These are phyloP conservation scores for Rhagonycha fulva DNA, from an alignment of 2,888 invertebrate genomes.

Conservation along the genomic window DNA sequence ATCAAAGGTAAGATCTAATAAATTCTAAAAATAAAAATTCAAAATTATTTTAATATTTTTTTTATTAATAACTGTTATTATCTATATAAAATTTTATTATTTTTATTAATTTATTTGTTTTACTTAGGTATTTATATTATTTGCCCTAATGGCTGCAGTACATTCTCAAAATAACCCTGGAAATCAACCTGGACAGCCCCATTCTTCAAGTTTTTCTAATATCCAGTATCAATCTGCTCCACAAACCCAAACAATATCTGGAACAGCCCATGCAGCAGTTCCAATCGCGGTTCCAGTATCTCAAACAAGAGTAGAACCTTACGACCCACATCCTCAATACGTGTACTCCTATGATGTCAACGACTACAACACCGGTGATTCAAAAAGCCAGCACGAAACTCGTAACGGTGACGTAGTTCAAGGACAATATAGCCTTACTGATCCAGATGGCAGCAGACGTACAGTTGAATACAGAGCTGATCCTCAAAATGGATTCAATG, in stretches of 20 bases:
- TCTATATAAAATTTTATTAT: not conserved
- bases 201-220: slow-evolving; percentile 40
- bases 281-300: slow-evolving; percentile 41
- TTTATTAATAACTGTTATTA: not conserved
- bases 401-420: slow-evolving; percentile 49
- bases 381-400: slow-evolving; percentile 51
- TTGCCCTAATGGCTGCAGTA: slow-evolving; percentile 32
- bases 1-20: slow-evolving; percentile 38
- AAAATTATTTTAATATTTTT: not conserved
- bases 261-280: slow-evolving; percentile 30
- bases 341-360: slow-evolving; percentile 51
- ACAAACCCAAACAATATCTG: slow-evolving; percentile 22
- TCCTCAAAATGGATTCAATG: slow-evolving; percentile 50
- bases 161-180: slow-evolving; percentile 29
- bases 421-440: slow-evolving; percentile 51
- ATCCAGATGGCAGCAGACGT: slow-evolving; percentile 50
- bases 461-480: slow-evolving; percentile 50
- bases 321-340: slow-evolving; percentile 51
- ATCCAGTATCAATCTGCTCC: slow-evolving; percentile 40
- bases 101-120: not conserved
- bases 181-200: slow-evolving; percentile 34
- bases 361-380: slow-evolving; percentile 51
- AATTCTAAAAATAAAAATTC: not conserved
- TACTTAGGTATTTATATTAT: slow-evolving; percentile 27
- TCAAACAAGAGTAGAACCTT: slow-evolving; percentile 45